Percentiles rank a stretch among this genome's conserved stretches.
phyloP scores from a whole-genome alignment of 35 echinoderm and acorn worm species.

The Ptychodera flava region DNA sequence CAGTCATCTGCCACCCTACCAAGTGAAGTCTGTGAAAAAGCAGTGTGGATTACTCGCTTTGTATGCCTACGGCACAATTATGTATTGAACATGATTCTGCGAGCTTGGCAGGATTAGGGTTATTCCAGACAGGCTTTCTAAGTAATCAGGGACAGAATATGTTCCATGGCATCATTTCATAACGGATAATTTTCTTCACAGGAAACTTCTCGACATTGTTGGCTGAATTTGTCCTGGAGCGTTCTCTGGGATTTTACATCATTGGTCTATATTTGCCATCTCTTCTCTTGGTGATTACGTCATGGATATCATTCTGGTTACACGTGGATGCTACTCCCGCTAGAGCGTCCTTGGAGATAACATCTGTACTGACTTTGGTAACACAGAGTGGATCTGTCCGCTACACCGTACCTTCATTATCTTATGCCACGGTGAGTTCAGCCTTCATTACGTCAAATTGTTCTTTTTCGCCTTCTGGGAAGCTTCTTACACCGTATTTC shows the following conservation, averaged over 20 bases:
- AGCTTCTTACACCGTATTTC: too few species aligned
- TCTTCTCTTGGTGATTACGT: background rate
- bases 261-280: background rate
- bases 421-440: background rate
- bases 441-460: too few species aligned
- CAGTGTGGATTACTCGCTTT: too few species aligned
- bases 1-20: too few species aligned
- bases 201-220: background rate
- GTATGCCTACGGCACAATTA: too few species aligned
- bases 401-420: background rate
- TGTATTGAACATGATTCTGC: too few species aligned
- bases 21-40: too few species aligned
- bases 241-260: background rate
- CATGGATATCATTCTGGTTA: background rate
- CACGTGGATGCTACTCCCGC: background rate
- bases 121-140: too few species aligned
- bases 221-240: background rate
- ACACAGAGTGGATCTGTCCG: background rate
- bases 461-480: too few species aligned
- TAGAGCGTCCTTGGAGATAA: background rate
- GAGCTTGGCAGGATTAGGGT: too few species aligned
- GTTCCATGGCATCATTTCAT: too few species aligned
- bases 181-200: background rate
- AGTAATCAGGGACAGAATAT: too few species aligned
- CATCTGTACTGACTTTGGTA: background rate